A percentile compares a stretch with the other conserved stretches of the same genome.
phyloP scores from a whole-genome alignment of 2,113 vertebrate species.

The Callopanchax toddi region DNA sequence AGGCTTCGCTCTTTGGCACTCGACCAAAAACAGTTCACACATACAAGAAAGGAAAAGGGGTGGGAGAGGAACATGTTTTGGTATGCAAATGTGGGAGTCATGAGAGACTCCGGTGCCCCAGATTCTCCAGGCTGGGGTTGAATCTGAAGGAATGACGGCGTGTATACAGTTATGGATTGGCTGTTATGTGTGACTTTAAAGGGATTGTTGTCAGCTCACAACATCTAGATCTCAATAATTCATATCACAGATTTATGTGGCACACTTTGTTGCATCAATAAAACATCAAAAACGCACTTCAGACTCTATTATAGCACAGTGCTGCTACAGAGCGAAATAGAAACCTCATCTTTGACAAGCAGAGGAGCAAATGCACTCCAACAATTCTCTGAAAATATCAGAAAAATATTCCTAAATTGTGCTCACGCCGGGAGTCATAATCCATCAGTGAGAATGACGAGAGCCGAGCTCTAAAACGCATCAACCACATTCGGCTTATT shows the following conservation, averaged over 20 bases:
- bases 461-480: neutral
- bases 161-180: conserved; percentile 13
- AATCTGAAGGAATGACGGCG: conserved; percentile 62
- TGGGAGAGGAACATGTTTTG: conserved; percentile 48
- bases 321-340: conserved; percentile 12
- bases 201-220: conserved; percentile 54
- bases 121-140: conserved; percentile 63
- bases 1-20: conserved; percentile 69
- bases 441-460: neutral
- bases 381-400: neutral
- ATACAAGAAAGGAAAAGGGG: conserved; percentile 46
- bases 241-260: conserved; percentile 63
- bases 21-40: conserved; percentile 71
- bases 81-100: conserved; percentile 79
- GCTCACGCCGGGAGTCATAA: conserved; percentile 1
- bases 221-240: conserved; percentile 73
- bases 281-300: conserved; percentile 69
- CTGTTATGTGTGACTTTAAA: conserved; percentile 50
- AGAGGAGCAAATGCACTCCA: conserved; percentile 5
- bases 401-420: conserved; percentile 5
- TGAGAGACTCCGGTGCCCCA: conserved; percentile 79
- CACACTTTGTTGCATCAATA: conserved; percentile 81
- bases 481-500: neutral
- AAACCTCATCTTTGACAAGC: conserved; percentile 21
- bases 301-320: conserved; percentile 36